These are phyloP conservation scores for Hydrotaea diabolus DNA, from an alignment of 2,888 invertebrate genomes.

Conservation along the genomic window DNA sequence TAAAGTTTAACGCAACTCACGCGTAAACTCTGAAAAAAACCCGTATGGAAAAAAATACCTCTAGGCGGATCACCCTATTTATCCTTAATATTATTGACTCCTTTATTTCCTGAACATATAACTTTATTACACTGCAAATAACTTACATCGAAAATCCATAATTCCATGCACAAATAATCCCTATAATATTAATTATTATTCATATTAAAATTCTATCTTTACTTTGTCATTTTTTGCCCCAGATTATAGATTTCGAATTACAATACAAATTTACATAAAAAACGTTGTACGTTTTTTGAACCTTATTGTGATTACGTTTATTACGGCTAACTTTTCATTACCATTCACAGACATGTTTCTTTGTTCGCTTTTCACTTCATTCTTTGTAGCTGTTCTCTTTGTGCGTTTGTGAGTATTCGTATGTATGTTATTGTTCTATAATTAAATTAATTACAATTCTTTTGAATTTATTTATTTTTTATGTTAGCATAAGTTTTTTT, in stretches of 20 bases:
- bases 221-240: not conserved
- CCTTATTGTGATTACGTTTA: constrained; percentile 1
- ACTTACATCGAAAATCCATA: too few species aligned
- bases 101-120: too few species aligned
- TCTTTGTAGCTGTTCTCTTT: not conserved
- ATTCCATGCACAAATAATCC: constrained; percentile 3
- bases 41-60: too few species aligned
- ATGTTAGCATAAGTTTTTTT: not conserved
- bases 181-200: not conserved
- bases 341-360: not conserved
- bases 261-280: not conserved
- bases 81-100: too few species aligned
- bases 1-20: too few species aligned
- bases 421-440: constrained; percentile 45
- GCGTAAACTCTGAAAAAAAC: too few species aligned
- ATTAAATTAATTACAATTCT: constrained; percentile 57
- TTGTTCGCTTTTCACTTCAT: not conserved
- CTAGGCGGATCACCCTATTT: too few species aligned
- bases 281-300: not conserved
- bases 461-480: constrained; percentile 47
- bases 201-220: not conserved
- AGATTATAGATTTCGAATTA: constrained; percentile 2
- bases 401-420: not conserved
- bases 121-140: too few species aligned
- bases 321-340: constrained; percentile 6